Evolutionary conservation across 2,888 invertebrate species (phyloP).

Genomic region (Mamestra brassicae): DNA sequence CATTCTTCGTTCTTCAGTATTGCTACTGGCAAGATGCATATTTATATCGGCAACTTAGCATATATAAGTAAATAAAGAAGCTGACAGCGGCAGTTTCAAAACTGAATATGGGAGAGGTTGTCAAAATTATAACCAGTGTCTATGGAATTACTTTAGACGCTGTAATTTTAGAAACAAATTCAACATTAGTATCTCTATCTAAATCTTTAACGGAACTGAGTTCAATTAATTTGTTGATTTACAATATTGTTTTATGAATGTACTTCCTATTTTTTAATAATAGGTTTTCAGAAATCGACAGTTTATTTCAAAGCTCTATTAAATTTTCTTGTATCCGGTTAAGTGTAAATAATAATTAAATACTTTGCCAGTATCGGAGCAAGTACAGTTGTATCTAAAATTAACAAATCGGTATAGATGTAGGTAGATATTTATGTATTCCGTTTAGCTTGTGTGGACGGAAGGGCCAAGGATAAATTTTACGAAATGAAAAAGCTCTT

Average conservation of each 20-base stretch:
- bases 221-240: conserved; percentile 48
- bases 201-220: conserved; percentile 33
- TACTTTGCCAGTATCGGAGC: conserved; percentile 25
- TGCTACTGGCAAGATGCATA: conserved; percentile 78
- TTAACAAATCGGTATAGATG: conserved; percentile 53
- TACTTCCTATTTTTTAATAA: conserved; percentile 26
- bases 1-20: conserved; percentile 58
- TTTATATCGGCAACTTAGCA: conserved; percentile 56
- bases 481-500: background rate
- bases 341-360: conserved; percentile 27
- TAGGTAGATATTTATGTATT: conserved; percentile 61
- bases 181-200: conserved; percentile 28
- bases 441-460: conserved; percentile 17
- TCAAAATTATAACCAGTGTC: conserved; percentile 29
- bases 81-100: conserved; percentile 31
- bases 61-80: conserved; percentile 42
- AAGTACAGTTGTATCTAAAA: conserved; percentile 48
- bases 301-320: conserved; percentile 23
- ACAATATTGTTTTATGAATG: conserved; percentile 35
- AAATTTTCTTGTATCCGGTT: conserved; percentile 26
- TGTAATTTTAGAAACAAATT: conserved; percentile 41
- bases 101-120: conserved; percentile 30
- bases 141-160: conserved; percentile 25
- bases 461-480: background rate
- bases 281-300: conserved; percentile 27